Evolutionary conservation across 2,888 invertebrate genomes (phyloP).

Genomic region (Leptinotarsa peninsularis): DNA sequence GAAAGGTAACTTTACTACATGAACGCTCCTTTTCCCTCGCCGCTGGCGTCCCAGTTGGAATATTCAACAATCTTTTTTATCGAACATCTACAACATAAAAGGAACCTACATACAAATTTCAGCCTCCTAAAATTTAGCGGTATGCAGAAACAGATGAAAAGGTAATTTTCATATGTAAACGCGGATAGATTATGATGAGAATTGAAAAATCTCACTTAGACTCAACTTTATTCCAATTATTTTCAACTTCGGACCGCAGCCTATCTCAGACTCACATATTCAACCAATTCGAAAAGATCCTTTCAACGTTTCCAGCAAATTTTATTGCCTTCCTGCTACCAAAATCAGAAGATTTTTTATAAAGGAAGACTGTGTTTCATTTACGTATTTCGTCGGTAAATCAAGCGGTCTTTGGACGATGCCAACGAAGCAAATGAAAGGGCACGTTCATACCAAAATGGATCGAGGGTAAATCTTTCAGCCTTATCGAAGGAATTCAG

Average conservation of each 20-base stretch:
- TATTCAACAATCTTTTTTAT: no score
- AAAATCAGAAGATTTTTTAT: conserved; percentile 40
- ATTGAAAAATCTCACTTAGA: no score
- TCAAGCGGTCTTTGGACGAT: conserved; percentile 59
- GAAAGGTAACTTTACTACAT: no score
- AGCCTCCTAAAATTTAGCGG: no score
- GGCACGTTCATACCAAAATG: conserved; percentile 60
- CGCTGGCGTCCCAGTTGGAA: no score
- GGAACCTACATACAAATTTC: no score
- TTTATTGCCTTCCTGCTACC: conserved; percentile 9
- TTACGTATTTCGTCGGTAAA: conserved; percentile 60
- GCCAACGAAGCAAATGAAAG: conserved; percentile 60
- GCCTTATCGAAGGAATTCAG: conserved; percentile 63
- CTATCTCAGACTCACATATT: neutral
- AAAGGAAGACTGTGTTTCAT: conserved; percentile 56
- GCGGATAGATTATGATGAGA: no score
- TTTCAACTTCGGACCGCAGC: neutral
- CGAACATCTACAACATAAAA: no score
- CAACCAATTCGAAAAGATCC: neutral
- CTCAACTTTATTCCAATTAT: neutral
- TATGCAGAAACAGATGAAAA: no score
- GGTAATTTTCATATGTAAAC: no score
- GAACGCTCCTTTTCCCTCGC: no score
- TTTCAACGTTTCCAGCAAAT: neutral
- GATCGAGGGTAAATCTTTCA: conserved; percentile 63